Conservation (phyloP, 1,140 invertebrate genomes). For the Drosophila pallidifrons region DNA sequence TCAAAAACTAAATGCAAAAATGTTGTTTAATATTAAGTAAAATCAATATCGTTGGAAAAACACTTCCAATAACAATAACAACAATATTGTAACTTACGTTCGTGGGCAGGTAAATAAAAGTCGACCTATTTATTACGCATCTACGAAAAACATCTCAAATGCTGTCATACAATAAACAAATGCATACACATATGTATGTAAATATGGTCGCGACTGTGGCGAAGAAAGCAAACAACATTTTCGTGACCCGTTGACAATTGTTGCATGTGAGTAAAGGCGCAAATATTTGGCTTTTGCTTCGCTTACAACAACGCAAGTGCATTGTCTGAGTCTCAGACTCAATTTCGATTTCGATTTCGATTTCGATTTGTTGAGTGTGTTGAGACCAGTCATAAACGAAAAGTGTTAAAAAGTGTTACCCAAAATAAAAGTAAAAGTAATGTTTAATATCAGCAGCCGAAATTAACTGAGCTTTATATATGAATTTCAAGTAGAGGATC, state of each 20-base stretch:
- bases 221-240: constrained; percentile 65
- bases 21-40: neutral
- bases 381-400: constrained; percentile 18
- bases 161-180: constrained; percentile 11
- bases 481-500: neutral
- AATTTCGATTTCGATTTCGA: neutral
- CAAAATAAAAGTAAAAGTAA: constrained; percentile 40
- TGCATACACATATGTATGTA: constrained; percentile 8
- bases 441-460: too few relatives aligned
- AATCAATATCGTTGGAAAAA: neutral
- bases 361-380: constrained; percentile 3
- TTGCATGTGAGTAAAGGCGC: constrained; percentile 24
- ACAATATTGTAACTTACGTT: too few relatives aligned
- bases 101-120: neutral
- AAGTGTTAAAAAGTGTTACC: constrained; percentile 34
- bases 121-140: constrained; percentile 32
- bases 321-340: constrained; percentile 42
- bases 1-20: too few relatives aligned
- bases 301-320: constrained; percentile 49
- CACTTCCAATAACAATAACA: too few relatives aligned
- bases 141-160: neutral
- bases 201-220: neutral
- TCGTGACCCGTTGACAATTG: constrained; percentile 37
- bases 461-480: neutral
- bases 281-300: constrained; percentile 47